Base-by-base conservation (phyloP, 2,113 vertebrate species). In the Eurypyga helias region DNA sequence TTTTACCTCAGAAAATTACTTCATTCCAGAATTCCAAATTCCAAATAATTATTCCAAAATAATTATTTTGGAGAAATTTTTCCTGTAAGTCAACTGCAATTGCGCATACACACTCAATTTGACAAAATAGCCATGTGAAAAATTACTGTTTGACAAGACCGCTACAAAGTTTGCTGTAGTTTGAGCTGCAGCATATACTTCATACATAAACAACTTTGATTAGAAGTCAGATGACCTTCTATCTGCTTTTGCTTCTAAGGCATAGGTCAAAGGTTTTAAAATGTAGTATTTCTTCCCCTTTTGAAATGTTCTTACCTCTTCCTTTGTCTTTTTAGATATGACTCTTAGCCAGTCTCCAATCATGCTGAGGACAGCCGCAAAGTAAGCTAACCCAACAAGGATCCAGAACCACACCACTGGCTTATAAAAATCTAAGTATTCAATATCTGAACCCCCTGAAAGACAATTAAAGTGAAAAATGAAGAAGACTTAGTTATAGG, bases 351-450 rank as follows among this genome's bases (percentile, higher is more conserved):
- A 99, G 96, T 99, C 99, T 91, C 99, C 99, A 61, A 99, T 99
- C 99, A 99, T 99, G 91, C 99, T 99, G 93, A 99, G 99, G 67
- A 99, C 99, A 52, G 99, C 99, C 10, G 99, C 99, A 83, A 99
- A 99, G 97, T 99, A 99, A 2, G 99, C 99, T 62, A 99, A 98
- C 3, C 99, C 99, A 36, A 99, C 99, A n/a, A 99, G 98, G 97
- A 99, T 99, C 99, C 99, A 99, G 90, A 99, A 99, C 99, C 99
- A 99, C 69, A 99, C 99, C 38, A 99, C 98, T 0, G 99, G 99
- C 89, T 99, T 99, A 90, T 99, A 99, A 96, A 99, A 99, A 97
- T 99, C 98, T 70, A 99, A 98, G 51, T 99, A 99, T 34, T 99
- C 99, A 93, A 98, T 99, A 90, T 99, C 99, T 9, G 99, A 98